Evolutionary conservation across 1,140 invertebrate genomes (phyloP), one percentile per base, ranked within the genome.

Genomic region (Coenobita brevimanus): DNA sequence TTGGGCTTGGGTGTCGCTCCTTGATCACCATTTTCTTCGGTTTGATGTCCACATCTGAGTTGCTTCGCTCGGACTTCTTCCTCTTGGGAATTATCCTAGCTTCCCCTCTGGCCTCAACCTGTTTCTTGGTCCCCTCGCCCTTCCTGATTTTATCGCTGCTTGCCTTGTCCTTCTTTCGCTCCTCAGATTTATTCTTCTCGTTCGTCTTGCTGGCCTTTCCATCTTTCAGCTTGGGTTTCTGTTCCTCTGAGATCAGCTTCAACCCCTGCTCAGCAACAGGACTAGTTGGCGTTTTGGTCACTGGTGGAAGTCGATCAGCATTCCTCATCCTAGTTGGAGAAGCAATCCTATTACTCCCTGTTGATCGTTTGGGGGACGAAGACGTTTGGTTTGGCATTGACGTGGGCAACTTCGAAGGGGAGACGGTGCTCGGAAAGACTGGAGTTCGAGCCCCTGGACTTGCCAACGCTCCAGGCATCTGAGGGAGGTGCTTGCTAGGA

Each of bases 61-160:
- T 81, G n/a, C 78, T 81, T 43, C 78, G 54, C 50, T 81, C 78
- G 21, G 78, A 41, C 54, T 81, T 81, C 57, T 81, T 81, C 36
- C 78, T 81, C 57, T 81, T 81, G 10, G 78, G 78, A 41, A 80
- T 80, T 38, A 38, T 33, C 38, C 62, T 80, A 36, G 78, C 10
- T n/a, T 81, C 78, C 57, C 17, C 1, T n/a, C 41, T 81, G 6
- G 41, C 21, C 2, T 75, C 71, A 0, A n/a, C 10, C 6, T 1
- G 3, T n/a, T 73, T 73, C 2, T 38, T 73, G 3, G 21, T 43
- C 36, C 13, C 27, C 3, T 75, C 71, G 4, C 30, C 4, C 41
- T 6, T 41, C n/a, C 38, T 38, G 33, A 24, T 73, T n/a, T 73
- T 73, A 3, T 13, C 71, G 27, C 6, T 27, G 1, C 43, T 43